phyloP scores from a whole-genome alignment of 2,113 vertebrate genomes.

The Glareola pratincola region DNA sequence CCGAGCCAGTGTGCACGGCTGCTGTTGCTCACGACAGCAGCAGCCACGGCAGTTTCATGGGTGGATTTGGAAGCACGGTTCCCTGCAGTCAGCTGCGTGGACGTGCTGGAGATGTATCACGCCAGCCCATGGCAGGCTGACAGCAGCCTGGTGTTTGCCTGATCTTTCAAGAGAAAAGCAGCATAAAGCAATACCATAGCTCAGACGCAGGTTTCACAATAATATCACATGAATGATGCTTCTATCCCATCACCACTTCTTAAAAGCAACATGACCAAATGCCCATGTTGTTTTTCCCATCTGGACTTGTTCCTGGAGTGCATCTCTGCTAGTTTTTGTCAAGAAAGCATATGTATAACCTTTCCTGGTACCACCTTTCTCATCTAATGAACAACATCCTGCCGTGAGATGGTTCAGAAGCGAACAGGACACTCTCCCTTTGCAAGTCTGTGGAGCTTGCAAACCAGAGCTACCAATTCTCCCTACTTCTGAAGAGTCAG shows the following conservation, averaged over 20 bases:
- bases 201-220: neutral
- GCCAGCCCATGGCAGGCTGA: neutral
- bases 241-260: neutral
- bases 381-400: neutral
- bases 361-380: neutral
- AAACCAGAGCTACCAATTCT: neutral
- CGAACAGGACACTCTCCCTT: neutral
- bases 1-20: neutral
- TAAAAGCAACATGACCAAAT: fast-evolving
- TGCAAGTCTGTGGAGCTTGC: neutral
- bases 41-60: fast-evolving
- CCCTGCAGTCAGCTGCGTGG: neutral
- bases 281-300: neutral
- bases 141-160: neutral
- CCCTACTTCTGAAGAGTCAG: neutral
- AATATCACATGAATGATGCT: neutral
- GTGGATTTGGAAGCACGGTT: neutral
- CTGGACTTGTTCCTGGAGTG: neutral
- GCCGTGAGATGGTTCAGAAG: neutral
- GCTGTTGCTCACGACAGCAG: neutral
- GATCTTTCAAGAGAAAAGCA: neutral
- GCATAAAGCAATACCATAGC: neutral
- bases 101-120: neutral
- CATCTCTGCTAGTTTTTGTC: neutral
- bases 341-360: fast-evolving